A percentile compares a stretch with the other conserved stretches of the same genome.
Evolutionary conservation across 1,140 invertebrate genomes (phyloP).

Genomic region (Carcinoscorpius rotundicauda): DNA sequence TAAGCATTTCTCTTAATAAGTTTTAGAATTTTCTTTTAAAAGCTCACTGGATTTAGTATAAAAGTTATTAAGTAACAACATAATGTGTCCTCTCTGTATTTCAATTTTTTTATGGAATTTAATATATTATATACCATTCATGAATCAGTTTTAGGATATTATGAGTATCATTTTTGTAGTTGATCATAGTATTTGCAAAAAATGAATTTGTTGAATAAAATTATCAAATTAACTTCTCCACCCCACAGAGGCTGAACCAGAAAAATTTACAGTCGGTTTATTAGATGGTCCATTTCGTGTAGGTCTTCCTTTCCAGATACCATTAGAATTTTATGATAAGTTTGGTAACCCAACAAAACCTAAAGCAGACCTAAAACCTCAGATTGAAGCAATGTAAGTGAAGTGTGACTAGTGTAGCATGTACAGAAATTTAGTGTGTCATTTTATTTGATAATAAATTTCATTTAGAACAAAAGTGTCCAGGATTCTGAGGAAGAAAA

Average conservation of each 20-base stretch:
- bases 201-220: too few relatives aligned
- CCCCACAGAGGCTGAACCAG: constrained; percentile 31
- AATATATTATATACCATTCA: background rate
- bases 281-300: constrained; percentile 33
- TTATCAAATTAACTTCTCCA: background rate
- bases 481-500: too few relatives aligned
- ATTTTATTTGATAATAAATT: too few relatives aligned
- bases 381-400: constrained; percentile 30
- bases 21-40: too few relatives aligned
- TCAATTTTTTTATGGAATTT: constrained; percentile 6
- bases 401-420: background rate
- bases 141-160: too few relatives aligned
- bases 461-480: too few relatives aligned
- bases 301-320: constrained; percentile 33
- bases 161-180: too few relatives aligned
- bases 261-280: constrained; percentile 31
- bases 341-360: constrained; percentile 32
- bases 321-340: constrained; percentile 33
- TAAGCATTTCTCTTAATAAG: too few relatives aligned
- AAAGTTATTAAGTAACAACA: too few relatives aligned
- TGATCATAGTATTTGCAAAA: too few relatives aligned
- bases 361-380: constrained; percentile 26
- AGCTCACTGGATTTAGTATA: too few relatives aligned
- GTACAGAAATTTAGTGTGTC: too few relatives aligned
- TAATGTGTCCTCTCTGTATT: background rate